Conservation (phyloP, 2,888 invertebrate genomes). For the Leptothorax acervorum region DNA sequence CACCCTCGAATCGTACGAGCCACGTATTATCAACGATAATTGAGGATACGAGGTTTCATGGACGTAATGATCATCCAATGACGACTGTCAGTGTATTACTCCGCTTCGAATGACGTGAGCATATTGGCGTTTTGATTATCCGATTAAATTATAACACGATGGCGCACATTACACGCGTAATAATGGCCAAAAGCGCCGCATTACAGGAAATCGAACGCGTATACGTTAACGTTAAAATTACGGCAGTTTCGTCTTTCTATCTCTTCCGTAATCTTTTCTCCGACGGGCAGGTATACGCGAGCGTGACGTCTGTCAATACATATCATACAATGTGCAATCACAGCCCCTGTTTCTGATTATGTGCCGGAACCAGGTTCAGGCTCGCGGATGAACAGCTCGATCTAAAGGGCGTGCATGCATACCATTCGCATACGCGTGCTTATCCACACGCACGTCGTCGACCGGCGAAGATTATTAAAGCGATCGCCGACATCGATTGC, state of each 20-base stretch:
- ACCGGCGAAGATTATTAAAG: slow-evolving; percentile 72
- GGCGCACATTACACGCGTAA: too few relatives aligned
- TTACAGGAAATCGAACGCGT: background rate
- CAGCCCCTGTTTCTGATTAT: slow-evolving; percentile 76
- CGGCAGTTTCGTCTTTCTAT: background rate
- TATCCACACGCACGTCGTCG: background rate
- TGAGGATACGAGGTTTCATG: slow-evolving; percentile 50
- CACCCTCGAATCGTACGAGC: slow-evolving; percentile 39
- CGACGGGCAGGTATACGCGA: background rate
- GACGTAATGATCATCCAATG: slow-evolving; percentile 77
- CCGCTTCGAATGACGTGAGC: slow-evolving; percentile 36
- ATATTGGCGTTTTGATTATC: slow-evolving; percentile 40
- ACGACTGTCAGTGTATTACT: slow-evolving; percentile 77
- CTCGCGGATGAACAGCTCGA: background rate
- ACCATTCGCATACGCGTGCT: background rate
- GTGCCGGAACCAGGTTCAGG: slow-evolving; percentile 67
- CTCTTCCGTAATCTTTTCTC: slow-evolving; percentile 12
- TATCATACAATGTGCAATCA: slow-evolving; percentile 62
- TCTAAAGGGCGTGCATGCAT: slow-evolving; percentile 22
- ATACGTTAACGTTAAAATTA: background rate
- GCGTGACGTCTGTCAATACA: slow-evolving; percentile 76
- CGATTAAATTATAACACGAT: slow-evolving; percentile 46
- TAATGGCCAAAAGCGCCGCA: background rate
- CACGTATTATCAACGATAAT: slow-evolving; percentile 37
- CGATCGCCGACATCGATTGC: slow-evolving; percentile 73